phyloP scores from a whole-genome alignment of 1,140 invertebrate species.

The Drosophila insularis region DNA sequence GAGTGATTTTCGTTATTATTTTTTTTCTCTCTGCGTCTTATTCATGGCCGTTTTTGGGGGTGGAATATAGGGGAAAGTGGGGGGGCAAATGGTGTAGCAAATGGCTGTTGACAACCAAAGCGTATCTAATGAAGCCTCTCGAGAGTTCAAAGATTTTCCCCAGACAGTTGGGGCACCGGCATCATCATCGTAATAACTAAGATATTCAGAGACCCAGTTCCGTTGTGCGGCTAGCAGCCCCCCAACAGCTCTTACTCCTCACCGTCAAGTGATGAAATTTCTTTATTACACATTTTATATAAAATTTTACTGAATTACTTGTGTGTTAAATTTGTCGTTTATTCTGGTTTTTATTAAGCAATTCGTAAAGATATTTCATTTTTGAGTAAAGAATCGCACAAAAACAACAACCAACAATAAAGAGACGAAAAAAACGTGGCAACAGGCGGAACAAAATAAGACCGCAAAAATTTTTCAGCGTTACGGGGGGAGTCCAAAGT shows the following conservation, averaged over 20 bases:
- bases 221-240: not conserved
- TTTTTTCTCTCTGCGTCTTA: not conserved
- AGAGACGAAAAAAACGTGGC: constrained; percentile 63
- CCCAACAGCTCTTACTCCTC: too few relatives aligned
- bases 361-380: constrained; percentile 30
- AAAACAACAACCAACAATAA: not conserved
- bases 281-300: constrained; percentile 2
- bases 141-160: constrained; percentile 32
- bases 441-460: constrained; percentile 61
- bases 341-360: constrained; percentile 7
- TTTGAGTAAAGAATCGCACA: constrained; percentile 21
- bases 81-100: too few relatives aligned
- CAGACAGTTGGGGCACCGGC: not conserved
- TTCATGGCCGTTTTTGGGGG: constrained; percentile 2
- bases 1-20: constrained; percentile 3
- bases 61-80: not conserved
- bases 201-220: constrained; percentile 19
- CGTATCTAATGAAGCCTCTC: constrained; percentile 52
- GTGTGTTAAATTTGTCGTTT: constrained; percentile 1
- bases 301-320: not conserved
- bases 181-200: constrained; percentile 28
- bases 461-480: constrained; percentile 54
- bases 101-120: constrained; percentile 43
- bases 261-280: not conserved
- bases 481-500: constrained; percentile 60